Evolutionary conservation across 1,140 invertebrate genomes (phyloP).

Genomic region (Zaprionus africanus): DNA sequence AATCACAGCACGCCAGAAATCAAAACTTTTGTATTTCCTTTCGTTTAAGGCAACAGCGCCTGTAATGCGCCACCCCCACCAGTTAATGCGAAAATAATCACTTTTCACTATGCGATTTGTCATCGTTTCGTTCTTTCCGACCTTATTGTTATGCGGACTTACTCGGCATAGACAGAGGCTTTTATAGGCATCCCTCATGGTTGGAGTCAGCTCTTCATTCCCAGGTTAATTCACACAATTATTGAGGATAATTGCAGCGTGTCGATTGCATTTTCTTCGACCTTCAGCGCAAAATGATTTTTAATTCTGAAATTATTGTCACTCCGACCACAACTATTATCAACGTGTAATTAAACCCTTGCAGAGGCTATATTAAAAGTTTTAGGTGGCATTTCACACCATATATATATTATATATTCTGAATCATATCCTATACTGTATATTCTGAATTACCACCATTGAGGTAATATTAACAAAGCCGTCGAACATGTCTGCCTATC

Average conservation of each 20-base stretch:
- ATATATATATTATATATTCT: too few relatives aligned
- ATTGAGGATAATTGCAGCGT: constrained; percentile 25
- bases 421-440: too few relatives aligned
- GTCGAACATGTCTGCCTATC: too few relatives aligned
- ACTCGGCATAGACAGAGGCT: neutral
- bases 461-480: too few relatives aligned
- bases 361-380: too few relatives aligned
- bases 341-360: neutral
- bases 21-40: constrained; percentile 1
- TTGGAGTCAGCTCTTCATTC: neutral
- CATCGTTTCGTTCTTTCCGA: neutral
- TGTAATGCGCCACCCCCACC: constrained; percentile 29
- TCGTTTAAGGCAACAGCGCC: constrained; percentile 46
- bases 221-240: constrained; percentile 31
- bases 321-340: neutral
- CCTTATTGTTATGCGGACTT: neutral
- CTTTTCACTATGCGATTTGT: neutral
- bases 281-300: neutral
- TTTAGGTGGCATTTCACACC: too few relatives aligned
- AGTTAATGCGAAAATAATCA: constrained; percentile 37
- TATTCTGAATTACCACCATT: too few relatives aligned
- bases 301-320: constrained; percentile 27
- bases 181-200: constrained; percentile 23
- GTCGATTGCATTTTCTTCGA: neutral
- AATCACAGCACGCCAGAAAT: constrained; percentile 17